phyloP scores from a whole-genome alignment of 2,888 invertebrate species.

The Melanargia galathea region DNA sequence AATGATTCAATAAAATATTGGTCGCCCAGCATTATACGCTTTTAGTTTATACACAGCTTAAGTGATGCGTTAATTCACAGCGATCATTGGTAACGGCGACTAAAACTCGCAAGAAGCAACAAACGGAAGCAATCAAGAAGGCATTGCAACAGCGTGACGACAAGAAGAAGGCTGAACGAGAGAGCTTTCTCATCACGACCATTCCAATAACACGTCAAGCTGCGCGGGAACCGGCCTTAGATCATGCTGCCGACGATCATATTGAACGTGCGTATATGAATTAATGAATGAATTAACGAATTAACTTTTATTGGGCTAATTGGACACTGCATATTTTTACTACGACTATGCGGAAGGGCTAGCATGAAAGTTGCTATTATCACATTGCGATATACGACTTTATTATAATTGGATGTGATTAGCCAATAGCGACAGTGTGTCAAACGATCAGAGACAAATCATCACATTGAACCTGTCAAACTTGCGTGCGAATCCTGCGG shows the following conservation, averaged over 20 bases:
- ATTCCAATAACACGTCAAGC: conserved; percentile 97
- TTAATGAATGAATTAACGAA: too few species aligned
- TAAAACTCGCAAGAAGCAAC: conserved; percentile 98
- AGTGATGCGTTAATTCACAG: conserved; percentile 65
- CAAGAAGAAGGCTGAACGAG: conserved; percentile 95
- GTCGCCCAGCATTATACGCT: neutral
- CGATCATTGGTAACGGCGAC: conserved; percentile 98
- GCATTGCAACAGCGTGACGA: conserved; percentile 98
- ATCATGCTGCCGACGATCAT: conserved; percentile 93
- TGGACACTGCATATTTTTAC: too few species aligned
- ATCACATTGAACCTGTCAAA: too few species aligned
- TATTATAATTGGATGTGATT: too few species aligned
- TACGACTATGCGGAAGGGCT: too few species aligned
- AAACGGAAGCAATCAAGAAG: conserved; percentile 97
- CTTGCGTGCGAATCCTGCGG: too few species aligned
- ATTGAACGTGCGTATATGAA: conserved; percentile 87
- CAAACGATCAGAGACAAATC: too few species aligned
- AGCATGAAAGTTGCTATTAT: too few species aligned
- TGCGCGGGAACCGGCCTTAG: conserved; percentile 96
- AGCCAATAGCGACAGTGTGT: too few species aligned
- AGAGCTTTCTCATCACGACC: conserved; percentile 97
- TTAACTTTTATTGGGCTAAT: too few species aligned
- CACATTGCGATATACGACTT: too few species aligned
- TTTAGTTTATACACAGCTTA: conserved; percentile 5
- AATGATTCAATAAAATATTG: too few species aligned